Base-by-base conservation (phyloP, 1,140 invertebrate genomes). In the Drosophila hydei region DNA sequence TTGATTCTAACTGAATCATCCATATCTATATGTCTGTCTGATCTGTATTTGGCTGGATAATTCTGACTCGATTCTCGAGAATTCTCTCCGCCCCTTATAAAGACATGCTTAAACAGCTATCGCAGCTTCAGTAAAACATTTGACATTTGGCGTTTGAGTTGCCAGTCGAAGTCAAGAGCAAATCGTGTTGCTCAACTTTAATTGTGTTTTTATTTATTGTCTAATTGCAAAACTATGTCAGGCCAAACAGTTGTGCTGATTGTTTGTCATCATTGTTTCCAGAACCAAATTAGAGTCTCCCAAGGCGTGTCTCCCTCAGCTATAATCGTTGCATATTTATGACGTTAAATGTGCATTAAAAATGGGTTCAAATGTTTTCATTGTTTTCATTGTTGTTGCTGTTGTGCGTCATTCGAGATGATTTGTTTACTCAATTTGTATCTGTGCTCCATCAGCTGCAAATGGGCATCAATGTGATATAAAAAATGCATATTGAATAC, bases 171-270 rank as follows among this genome's bases (percentile, higher is more conserved):
- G 61, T 84, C 76, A 79, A 79, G 79, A 76, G 62, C 79, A 75
- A 84, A 65, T 84, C 76, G 76, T 84, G 80, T 79, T 63, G 69
- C 47, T 65, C 63, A 70, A 79, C 85, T 84, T 75, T 65, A 84
- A 79, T 75, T 84, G 62, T 69, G 58, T 4, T 55, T 81, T 84
- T 83, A 74, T 70, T 72, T 74, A 72, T 84, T 84, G 68, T 68
- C 59, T 74, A 85, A 84, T 73, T 85, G 63, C 77, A 70, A 85
- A 79, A 85, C 79, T 79, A 51, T 84, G 79, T 73, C 80, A 54
- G 40, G 33, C 43, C 27, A 52, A 60, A 60, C 27, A 38, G 54
- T 54, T 38, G 48, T 30, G 27, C 33, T 43, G 52, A 38, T 62
- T 61, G 65, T 54, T 67, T 27, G 7, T 16, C 4, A 14, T 40